Base-by-base conservation (phyloP, 2,797 vertebrate genomes). In the Enteromius radiatus region DNA sequence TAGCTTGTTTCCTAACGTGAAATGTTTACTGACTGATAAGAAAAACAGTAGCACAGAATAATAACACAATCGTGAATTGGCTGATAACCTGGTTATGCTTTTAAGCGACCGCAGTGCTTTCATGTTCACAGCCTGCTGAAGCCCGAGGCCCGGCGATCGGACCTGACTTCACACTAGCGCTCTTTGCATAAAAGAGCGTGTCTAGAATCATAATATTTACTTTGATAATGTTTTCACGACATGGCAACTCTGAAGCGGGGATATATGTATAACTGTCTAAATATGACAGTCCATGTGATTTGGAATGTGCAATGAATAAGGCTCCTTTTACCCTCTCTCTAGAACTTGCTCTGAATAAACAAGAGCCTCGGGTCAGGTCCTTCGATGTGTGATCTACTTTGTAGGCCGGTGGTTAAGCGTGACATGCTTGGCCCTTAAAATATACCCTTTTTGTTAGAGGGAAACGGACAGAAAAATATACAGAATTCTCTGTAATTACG, bases 401-500 rank as follows among this genome's bases (percentile, higher is more conserved):
- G 71, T 78, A 76, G 79, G 78, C 71, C 78, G 56, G 78, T 77
- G 74, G 79, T 85, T 82, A 79, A 33, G 69, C 81, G 68, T 81
- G 75, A 80, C 86, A 87, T 88, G 83, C 89, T 85, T 83, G 41
- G 82, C 91, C 91, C 88, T 91, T 74, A 90, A 88, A 92, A 91
- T 87, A 86, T 88, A 86, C 89, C 86, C 84, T 70, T 88, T 76
- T 83, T 86, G 87, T 90, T 91, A 93, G 87, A 89, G 84, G 91
- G 91, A 93, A 94, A 92, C 89, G 89, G 91, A 92, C 89, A 36
- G 88, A 90, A 94, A 94, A 95, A 94, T 94, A 94, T 92, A 94
- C 93, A 93, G 90, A 93, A 93, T 91, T 94, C 90, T 88, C 88
- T 86, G 90, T 93, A 94, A 94, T 94, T 93, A 94, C 86, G 91